phyloP scores from a whole-genome alignment of 2,797 vertebrate genomes.

The Delichon dasypus region DNA sequence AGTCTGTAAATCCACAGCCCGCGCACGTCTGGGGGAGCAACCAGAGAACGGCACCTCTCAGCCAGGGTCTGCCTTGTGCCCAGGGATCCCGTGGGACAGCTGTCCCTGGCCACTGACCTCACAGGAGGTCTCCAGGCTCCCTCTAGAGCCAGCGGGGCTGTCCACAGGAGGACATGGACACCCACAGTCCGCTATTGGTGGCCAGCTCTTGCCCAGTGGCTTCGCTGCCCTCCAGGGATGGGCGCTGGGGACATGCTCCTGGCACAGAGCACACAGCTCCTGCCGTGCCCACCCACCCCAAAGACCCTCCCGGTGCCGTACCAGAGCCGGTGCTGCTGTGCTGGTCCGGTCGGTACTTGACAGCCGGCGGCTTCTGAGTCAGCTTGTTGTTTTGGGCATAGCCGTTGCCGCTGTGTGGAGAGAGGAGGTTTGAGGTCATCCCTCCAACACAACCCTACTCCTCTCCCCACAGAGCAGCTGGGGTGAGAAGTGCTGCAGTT shows the following conservation, averaged over 20 bases:
- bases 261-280: accelerated
- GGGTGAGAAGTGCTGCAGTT: not conserved
- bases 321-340: conserved; percentile 43
- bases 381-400: conserved; percentile 64
- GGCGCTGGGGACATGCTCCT: accelerated
- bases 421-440: not conserved
- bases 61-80: not conserved
- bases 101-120: not conserved
- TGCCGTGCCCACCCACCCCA: accelerated
- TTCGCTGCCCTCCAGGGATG: accelerated
- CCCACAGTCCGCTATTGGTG: not conserved
- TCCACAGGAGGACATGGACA: not conserved
- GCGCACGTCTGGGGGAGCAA: conserved; percentile 29
- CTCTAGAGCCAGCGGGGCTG: not conserved
- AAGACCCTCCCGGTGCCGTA: not conserved
- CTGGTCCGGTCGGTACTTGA: conserved; percentile 72
- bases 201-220: not conserved
- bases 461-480: not conserved
- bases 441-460: not conserved
- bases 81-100: not conserved
- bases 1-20: conserved; percentile 74
- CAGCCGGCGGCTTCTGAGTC: conserved; percentile 20
- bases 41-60: not conserved
- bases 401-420: conserved; percentile 66
- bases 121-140: conserved; percentile 42